Base-by-base conservation (phyloP, 2,113 vertebrate species). In the Hemichromis elongatus region DNA sequence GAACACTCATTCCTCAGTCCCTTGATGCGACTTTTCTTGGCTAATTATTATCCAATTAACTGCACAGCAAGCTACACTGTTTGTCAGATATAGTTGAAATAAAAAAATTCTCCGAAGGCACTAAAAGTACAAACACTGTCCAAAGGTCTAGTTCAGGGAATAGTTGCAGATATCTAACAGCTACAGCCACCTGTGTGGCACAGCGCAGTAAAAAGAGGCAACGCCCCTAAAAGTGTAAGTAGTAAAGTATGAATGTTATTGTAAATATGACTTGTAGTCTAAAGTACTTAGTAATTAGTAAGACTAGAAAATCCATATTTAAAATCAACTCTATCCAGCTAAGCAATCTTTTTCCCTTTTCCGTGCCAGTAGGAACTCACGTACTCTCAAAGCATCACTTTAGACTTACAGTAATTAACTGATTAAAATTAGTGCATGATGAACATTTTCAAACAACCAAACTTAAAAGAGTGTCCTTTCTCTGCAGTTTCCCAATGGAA, bases 401-500 rank as follows among this genome's bases (percentile, higher is more conserved):
- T 2, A 42, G 12, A 68, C 24, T 68, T 42, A 42, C 33, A 68
- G n/a, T 21, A 42, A 68, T 47, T 6, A 47, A 28, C 9, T 7
- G 68, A 47, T 47, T 73, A 47, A 73, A 26, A 6, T 5, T 5
- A 26, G 24, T 6, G 68, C 13, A 7, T 28, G 13, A 18, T 47
- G 21, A 9, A 80, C 19, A 4, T 53, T 8, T 45, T 56, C 18
- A 19, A 10, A 42, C n/a, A 28, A n/a, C 55, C 5, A 13, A 8
- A 5, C 2, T 4, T 28, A 24, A 63, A 63, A 77, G 37, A 7
- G 30, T 16, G n/a, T 13, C 21, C 1, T 24, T 28, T 59, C 66
- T 28, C n/a, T n/a, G 93, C 97, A 97, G 97, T 96, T 88, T 94
- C 96, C 97, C 93, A 11, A 16, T 61, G 98, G 98, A 91, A 97